Conservation (phyloP, 64 coral and sea anemone genomes). For the Dendrophyllia cribrosa region DNA sequence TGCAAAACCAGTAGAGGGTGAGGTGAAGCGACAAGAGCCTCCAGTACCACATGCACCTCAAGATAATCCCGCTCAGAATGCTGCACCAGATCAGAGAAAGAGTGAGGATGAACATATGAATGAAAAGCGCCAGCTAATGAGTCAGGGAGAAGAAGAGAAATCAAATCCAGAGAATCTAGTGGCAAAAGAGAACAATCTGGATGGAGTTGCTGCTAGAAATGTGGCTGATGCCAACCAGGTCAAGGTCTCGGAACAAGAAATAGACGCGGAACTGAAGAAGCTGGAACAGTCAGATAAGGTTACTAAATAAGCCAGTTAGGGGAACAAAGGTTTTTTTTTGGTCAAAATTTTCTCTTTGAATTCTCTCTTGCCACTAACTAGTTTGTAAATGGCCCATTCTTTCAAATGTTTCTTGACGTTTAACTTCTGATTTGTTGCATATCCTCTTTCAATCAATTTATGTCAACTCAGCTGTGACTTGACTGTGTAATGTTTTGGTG, state of each 20-base stretch:
- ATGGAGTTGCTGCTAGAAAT: neutral
- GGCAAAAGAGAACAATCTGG: neutral
- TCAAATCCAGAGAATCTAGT: neutral
- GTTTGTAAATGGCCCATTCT: too few relatives aligned
- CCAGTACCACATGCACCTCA: slow-evolving; percentile 76
- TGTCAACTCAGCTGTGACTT: too few relatives aligned
- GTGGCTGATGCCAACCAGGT: neutral
- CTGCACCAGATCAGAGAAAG: slow-evolving; percentile 7
- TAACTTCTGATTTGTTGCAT: too few relatives aligned
- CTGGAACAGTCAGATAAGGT: slow-evolving; percentile 34
- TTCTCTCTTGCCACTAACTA: neutral
- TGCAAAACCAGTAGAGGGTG: neutral
- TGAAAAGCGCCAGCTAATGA: slow-evolving; percentile 78
- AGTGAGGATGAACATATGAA: slow-evolving; percentile 24
- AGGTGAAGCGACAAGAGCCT: slow-evolving; percentile 69
- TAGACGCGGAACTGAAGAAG: slow-evolving; percentile 39
- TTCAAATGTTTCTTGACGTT: too few relatives aligned
- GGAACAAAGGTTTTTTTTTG: neutral
- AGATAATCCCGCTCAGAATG: slow-evolving; percentile 2
- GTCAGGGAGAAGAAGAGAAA: slow-evolving; percentile 36
- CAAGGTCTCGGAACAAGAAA: slow-evolving; percentile 34
- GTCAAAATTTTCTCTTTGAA: neutral
- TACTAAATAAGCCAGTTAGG: neutral
- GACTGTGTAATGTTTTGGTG: too few relatives aligned
- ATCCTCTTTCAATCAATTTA: too few relatives aligned